Base-by-base conservation (phyloP, 2,888 invertebrate species). In the Microchrysa polita region DNA sequence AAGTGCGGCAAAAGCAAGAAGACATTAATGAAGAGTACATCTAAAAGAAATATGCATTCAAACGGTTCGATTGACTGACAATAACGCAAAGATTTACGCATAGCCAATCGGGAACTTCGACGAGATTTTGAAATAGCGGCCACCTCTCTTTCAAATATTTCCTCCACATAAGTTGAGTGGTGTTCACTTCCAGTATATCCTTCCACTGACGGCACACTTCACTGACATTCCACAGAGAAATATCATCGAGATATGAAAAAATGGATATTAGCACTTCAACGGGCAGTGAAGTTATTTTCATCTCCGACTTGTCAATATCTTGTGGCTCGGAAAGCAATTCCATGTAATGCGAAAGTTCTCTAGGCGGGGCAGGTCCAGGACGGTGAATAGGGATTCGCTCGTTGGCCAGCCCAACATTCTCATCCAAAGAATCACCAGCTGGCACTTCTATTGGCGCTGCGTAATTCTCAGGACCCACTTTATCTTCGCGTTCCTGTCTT, bases 161-260 rank as follows among this genome's bases (percentile, higher is more conserved):
- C 77, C 90, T 89, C 97, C 97, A 97, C 82, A 92, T 90, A 60
- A 91, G 88, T 72, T 91, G 89, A 0, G 92, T 89, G 74, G 93
- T 90, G 79, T 94, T 92, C 76, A 92, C 91, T 73, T 91, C 89
- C 72, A 97, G 87, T 42, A 97, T 89, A 55, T 92, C 90, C 77
- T 90, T 88, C 96, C 96, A 97, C 77, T 95, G 90, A 77, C 89
- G 87, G 82, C 95, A 96, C 40, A 96, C 96, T 82, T 93, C 92
- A 52, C 93, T 92, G 74, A 93, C 93, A 80, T 93, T 93, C 90
- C 95, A 93, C 79, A 97, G 87, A 0, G 96, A 96, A 81, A 97
- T 89, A 84, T 97, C 96, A 82, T 97, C 97, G 81, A 97, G 86
- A 84, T 94, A 93, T 67, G 92, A 91, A 85, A 97, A 96, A 76